Evolutionary conservation across 2,113 vertebrate genomes (phyloP).

Genomic region (Delphinus delphis): DNA sequence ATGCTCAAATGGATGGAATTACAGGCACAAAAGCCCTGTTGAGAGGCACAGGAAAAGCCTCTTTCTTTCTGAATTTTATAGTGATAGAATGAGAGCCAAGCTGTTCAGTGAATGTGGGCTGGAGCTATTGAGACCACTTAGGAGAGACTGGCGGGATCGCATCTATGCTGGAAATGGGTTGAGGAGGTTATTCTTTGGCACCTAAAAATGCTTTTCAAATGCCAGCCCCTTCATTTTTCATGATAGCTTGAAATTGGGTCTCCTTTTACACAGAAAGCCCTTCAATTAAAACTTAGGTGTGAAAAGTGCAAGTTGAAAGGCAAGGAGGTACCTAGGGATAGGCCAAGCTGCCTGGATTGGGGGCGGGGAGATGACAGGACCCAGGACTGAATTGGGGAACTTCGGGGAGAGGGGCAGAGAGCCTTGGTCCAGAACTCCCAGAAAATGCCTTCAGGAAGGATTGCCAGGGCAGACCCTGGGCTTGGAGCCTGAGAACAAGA

Average conservation of each 20-base stretch:
- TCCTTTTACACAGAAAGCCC: constrained; percentile 61
- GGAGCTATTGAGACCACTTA: constrained; percentile 48
- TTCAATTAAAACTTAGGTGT: constrained; percentile 63
- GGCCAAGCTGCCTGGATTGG: background rate
- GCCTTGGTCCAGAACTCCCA: background rate
- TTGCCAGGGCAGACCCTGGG: background rate
- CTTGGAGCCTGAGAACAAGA: background rate
- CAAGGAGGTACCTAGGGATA: background rate
- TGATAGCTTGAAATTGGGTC: constrained; percentile 53
- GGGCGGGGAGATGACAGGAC: too few species aligned
- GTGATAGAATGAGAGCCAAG: constrained; percentile 8
- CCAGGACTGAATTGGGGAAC: background rate
- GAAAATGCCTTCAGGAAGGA: background rate
- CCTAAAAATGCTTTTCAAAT: constrained; percentile 55
- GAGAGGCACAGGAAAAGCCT: constrained; percentile 66
- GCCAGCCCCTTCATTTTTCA: constrained; percentile 37
- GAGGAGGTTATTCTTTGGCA: constrained; percentile 50
- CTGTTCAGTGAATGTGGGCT: constrained; percentile 2
- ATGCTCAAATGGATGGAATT: constrained; percentile 39
- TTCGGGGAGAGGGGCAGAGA: background rate
- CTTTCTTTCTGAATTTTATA: constrained; percentile 31
- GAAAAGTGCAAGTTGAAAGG: background rate
- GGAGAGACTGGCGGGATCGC: background rate
- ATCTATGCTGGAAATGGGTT: constrained; percentile 45
- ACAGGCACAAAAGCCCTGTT: constrained; percentile 58